Base-by-base conservation (phyloP, 2,888 invertebrate species). In the Sinodicranocentrus sp. region DNA sequence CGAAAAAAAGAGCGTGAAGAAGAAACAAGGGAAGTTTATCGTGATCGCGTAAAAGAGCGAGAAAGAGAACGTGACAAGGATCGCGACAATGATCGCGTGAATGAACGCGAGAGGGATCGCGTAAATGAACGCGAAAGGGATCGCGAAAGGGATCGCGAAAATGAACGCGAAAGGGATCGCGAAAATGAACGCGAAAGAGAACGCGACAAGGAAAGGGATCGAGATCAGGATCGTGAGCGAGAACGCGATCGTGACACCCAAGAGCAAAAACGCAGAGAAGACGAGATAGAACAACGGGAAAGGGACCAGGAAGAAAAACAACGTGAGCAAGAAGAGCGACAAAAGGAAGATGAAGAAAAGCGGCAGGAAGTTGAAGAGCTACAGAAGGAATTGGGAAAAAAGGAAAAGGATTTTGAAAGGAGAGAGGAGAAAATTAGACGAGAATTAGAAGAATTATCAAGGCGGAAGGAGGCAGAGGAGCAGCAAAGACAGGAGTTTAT, bases 401-500 rank as follows among this genome's bases (percentile, higher is more conserved):
- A 78, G 68, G 73, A 73, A 39, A 70, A 54, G 43, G 72, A 78
- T 21, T 72, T 67, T 70, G 79, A 78, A 19, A 28, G 72, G 26
- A 19, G 73, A 21, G 68, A 79, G 19, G 68, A 73, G 57, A 78
- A 65, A 70, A 78, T 73, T n/a, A 57, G 67, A 59, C 17, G 84
- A 25, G 75, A 78, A 63, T 48, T 75, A 70, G 82, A 85, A 43
- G 85, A 85, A 33, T 43, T 82, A 54, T 48, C 67, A 26, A 70
- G 70, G 57, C 73, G 85, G 67, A 85, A 85, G 54, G 71, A 75
- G 6, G 72, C 72, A 28, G 80, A 80, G 48, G 80, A 80, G 19
- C 19, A 33, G 13, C 25, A 73, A 68, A n/a, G 82, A 17, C 82
- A 82, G 48, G 82, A 82, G 33, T 82, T 73, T 25, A 73, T 82